A percentile compares a stretch with the other conserved stretches of the same genome.
Evolutionary conservation across 2,888 invertebrate genomes (phyloP).

Genomic region (Scelioninae gen. 1): DNA sequence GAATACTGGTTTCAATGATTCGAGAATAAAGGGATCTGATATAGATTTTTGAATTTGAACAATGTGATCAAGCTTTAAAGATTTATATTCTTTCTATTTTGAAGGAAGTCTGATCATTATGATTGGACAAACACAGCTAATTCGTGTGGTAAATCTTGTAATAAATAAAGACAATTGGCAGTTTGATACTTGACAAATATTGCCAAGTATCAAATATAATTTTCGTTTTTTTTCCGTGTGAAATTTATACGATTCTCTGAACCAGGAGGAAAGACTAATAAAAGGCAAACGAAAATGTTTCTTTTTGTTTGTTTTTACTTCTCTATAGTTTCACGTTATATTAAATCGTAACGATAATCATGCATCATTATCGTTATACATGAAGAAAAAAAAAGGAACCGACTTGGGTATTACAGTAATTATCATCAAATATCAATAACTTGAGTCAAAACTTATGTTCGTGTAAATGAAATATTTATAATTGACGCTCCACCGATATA

Average conservation of each 20-base stretch:
- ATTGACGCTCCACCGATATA: conserved; percentile 44
- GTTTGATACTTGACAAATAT: background rate
- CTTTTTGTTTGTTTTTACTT: too few relatives aligned
- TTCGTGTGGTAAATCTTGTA: conserved; percentile 29
- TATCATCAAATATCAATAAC: conserved; percentile 34
- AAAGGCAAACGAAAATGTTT: background rate
- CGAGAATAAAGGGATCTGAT: conserved; percentile 18
- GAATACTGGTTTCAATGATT: conserved; percentile 26
- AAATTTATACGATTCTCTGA: conserved; percentile 5
- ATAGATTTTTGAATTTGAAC: conserved; percentile 37
- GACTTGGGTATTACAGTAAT: conserved; percentile 24
- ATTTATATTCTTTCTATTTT: conserved; percentile 32
- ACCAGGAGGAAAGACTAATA: background rate
- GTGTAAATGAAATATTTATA: conserved; percentile 54
- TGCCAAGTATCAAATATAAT: background rate
- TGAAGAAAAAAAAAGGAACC: background rate
- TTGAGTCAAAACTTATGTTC: conserved; percentile 1
- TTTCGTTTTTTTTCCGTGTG: conserved; percentile 8
- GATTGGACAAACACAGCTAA: conserved; percentile 20
- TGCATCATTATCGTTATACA: background rate
- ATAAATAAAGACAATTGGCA: conserved; percentile 13
- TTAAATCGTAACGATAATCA: conserved; percentile 16
- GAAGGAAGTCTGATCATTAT: conserved; percentile 6
- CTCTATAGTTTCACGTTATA: background rate
- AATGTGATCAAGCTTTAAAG: conserved; percentile 40